Evolutionary conservation across 2,797 vertebrate species (phyloP).

Genomic region (Lepilemur ruficaudatus): DNA sequence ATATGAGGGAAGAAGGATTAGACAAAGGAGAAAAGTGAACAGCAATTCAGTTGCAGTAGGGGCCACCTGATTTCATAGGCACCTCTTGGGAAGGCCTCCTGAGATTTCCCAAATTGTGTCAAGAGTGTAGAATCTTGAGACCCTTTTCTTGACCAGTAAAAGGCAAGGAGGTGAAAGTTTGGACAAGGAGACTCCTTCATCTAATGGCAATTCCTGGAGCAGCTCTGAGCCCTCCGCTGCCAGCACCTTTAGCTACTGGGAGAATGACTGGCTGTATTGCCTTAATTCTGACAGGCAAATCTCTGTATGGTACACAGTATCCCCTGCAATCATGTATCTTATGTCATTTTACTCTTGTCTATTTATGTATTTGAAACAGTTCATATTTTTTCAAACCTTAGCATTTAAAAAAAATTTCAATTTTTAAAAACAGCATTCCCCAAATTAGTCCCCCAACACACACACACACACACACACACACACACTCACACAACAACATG

Average conservation of each 20-base stretch:
- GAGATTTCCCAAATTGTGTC: not conserved
- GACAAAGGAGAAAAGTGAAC: not conserved
- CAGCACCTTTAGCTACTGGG: not conserved
- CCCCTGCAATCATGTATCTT: rapidly evolving
- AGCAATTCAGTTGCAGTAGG: not conserved
- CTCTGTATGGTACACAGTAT: not conserved
- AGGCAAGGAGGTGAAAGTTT: not conserved
- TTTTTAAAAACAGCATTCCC: not conserved
- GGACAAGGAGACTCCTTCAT: not conserved
- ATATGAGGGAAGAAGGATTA: not conserved
- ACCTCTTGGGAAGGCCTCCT: not conserved
- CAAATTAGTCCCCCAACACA: not conserved
- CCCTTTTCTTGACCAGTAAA: not conserved
- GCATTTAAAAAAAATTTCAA: not conserved
- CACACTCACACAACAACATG: not conserved
- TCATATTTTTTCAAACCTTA: not conserved
- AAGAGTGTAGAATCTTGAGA: no score
- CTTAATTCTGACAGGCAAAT: not conserved
- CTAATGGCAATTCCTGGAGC: not conserved
- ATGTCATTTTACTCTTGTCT: not conserved
- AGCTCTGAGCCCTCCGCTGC: not conserved
- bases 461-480: not conserved
- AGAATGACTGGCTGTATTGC: not conserved
- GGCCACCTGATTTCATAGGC: not conserved
- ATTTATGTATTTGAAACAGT: not conserved